Evolutionary conservation across 2,113 vertebrate genomes (phyloP).

Genomic region (Phaethornis superciliosus): DNA sequence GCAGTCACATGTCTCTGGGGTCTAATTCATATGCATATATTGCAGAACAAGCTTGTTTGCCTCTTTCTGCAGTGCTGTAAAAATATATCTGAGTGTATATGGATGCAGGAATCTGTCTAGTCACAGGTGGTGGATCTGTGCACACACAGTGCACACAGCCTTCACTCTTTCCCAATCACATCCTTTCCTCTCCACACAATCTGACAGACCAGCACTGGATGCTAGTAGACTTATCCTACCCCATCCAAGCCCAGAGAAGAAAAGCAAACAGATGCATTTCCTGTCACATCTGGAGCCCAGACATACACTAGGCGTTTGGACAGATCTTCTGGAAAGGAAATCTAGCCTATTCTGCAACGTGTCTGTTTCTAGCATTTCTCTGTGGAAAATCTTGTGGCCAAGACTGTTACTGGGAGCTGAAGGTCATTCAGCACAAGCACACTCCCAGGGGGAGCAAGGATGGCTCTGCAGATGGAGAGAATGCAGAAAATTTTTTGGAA

Average conservation of each 20-base stretch:
- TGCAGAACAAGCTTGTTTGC: not conserved
- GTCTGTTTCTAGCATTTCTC: slow-evolving; percentile 16
- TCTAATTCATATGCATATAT: not conserved
- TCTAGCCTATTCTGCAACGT: slow-evolving; percentile 51
- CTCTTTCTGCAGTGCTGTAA: not conserved
- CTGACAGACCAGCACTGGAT: not conserved
- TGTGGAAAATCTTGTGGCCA: not conserved
- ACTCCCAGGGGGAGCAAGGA: not conserved
- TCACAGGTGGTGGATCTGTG: not conserved
- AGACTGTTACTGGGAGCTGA: not conserved
- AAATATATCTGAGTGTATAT: not conserved
- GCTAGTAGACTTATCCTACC: not conserved
- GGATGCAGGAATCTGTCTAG: not conserved
- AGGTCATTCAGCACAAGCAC: not conserved
- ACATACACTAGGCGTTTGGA: not conserved
- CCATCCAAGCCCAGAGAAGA: not conserved
- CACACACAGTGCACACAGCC: not conserved
- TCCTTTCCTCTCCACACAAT: not conserved
- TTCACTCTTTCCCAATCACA: not conserved
- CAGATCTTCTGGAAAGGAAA: slow-evolving; percentile 11
- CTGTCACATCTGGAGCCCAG: slow-evolving; percentile 69
- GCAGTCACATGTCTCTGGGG: not conserved
- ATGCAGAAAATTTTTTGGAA: not conserved
- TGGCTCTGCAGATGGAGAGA: not conserved
- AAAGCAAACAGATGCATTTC: slow-evolving; percentile 31